A percentile compares a stretch with the other conserved stretches of the same genome.
Conservation (phyloP, 2,888 invertebrate species). For the Carpatolechia fugitivella region DNA sequence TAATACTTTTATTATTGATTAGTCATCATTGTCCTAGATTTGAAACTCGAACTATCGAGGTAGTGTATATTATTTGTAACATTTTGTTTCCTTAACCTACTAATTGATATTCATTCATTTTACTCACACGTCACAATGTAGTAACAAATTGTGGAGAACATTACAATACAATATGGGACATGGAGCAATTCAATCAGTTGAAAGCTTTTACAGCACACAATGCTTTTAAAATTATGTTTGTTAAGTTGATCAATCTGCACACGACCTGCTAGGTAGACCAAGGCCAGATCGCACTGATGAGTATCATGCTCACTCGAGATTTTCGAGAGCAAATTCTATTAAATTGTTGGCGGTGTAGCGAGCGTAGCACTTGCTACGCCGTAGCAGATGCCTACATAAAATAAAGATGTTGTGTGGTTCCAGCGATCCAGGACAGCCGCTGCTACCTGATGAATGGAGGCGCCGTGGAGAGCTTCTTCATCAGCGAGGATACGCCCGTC, state of each 20-base stretch:
- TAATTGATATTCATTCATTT: not conserved
- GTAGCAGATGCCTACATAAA: no score
- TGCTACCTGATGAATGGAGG: conserved; percentile 95
- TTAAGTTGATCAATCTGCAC: no score
- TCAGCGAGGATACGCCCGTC: conserved; percentile 90
- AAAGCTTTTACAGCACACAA: no score
- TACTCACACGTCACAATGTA: not conserved
- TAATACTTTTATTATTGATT: conserved; percentile 11
- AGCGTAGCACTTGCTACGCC: no score
- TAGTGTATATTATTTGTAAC: not conserved
- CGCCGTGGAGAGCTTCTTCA: conserved; percentile 94
- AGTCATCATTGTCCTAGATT: conserved; percentile 15
- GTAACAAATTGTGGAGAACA: not conserved
- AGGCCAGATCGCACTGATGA: no score
- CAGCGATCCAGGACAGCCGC: conserved; percentile 89
- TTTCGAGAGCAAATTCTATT: no score
- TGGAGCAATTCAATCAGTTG: not conserved
- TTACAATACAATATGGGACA: not conserved
- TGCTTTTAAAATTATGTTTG: no score
- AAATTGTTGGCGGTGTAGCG: no score
- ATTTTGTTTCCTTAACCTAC: not conserved
- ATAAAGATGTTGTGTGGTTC: conserved; percentile 25
- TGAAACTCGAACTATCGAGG: no score
- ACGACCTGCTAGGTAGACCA: no score
- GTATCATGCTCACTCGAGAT: no score